phyloP scores from a whole-genome alignment of 2,888 invertebrate genomes.

The Drosophila bunnanda region DNA sequence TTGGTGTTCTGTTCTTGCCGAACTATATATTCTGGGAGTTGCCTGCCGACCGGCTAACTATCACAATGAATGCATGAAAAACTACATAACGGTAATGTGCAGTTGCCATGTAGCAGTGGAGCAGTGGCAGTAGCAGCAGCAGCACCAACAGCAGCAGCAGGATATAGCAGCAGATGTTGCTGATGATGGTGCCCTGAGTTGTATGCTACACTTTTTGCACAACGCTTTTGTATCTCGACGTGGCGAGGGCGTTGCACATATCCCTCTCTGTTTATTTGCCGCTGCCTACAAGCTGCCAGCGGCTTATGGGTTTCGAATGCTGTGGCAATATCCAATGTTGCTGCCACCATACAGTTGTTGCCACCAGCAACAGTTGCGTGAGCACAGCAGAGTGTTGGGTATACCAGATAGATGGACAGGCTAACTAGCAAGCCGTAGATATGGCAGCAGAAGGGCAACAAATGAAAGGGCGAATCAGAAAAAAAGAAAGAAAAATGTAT shows the following conservation, averaged over 20 bases:
- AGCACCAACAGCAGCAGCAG: conserved; percentile 28
- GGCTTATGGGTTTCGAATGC: conserved; percentile 66
- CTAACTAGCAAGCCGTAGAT: conserved; percentile 29
- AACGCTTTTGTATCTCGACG: conserved; percentile 27
- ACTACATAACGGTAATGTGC: conserved; percentile 75
- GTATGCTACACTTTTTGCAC: conserved; percentile 51
- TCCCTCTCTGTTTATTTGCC: conserved; percentile 66
- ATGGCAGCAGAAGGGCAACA: conserved; percentile 32
- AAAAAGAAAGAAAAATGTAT: conserved; percentile 1
- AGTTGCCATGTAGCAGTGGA: conserved; percentile 58
- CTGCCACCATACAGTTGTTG: conserved; percentile 51
- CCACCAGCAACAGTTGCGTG: conserved; percentile 53
- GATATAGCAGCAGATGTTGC: conserved; percentile 30
- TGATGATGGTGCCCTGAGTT: conserved; percentile 43
- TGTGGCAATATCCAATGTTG: conserved; percentile 45
- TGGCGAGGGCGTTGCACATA: conserved; percentile 22
- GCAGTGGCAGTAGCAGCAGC: conserved; percentile 24
- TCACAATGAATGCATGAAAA: conserved; percentile 77
- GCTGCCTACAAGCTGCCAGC: conserved; percentile 51
- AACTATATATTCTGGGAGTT: conserved; percentile 60
- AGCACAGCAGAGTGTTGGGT: conserved; percentile 26
- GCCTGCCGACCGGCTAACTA: conserved; percentile 62
- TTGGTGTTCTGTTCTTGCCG: conserved; percentile 19
- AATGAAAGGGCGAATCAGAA: conserved; percentile 6
- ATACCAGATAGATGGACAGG: conserved; percentile 58